Base-by-base conservation (phyloP, 64 coral and sea anemone genomes). In the Pocillopora damicornis region DNA sequence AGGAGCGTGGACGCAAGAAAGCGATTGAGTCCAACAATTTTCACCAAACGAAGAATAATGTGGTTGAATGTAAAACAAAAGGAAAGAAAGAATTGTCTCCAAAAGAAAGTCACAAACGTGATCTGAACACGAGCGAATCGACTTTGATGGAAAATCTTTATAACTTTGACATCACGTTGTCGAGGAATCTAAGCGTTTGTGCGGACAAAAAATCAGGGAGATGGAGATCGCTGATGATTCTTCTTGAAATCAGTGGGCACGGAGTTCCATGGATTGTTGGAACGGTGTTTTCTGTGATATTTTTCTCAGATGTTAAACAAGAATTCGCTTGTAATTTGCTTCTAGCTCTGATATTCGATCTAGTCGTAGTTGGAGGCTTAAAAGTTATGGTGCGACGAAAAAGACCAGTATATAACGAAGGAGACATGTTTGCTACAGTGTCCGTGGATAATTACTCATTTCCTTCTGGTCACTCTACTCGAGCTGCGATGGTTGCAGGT, bases 361-460 rank as follows among this genome's bases (percentile, higher is more conserved):
- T 99, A 37, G 78, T 42, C 56, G 59, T 99, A 25, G 97, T 99
- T 60, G 90, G 97, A 16, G 34, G 73, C 2, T 71, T 78, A 15
- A 99, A 99, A 79, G 34, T 90, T 37, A 18, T 84, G 51, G 86
- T 99, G 58, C 56, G 82, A 71, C 81, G 97, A 18, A 74, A 87
- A 59, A 76, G 97, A 86, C 97, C 97, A 57, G 42, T 75, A 11
- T 91, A 99, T 34, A 99, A 99, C 60, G 90, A 83, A 10, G 83
- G 89, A n/a, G 97, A 99, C 20, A 99, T 99, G 97, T 95, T 99
- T 86, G 97, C 91, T 6, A 99, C 97, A 37, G 85, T 99, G 5
- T 99, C 97, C 10, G 93, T 95, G 42, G 97, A 99, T n/a, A 90
- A 94, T 8, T 99, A 92, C 63, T 99, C 97, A 4, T 99, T 99